Evolutionary conservation across 2,888 invertebrate genomes (phyloP).

Genomic region (Euzetes globulus): DNA sequence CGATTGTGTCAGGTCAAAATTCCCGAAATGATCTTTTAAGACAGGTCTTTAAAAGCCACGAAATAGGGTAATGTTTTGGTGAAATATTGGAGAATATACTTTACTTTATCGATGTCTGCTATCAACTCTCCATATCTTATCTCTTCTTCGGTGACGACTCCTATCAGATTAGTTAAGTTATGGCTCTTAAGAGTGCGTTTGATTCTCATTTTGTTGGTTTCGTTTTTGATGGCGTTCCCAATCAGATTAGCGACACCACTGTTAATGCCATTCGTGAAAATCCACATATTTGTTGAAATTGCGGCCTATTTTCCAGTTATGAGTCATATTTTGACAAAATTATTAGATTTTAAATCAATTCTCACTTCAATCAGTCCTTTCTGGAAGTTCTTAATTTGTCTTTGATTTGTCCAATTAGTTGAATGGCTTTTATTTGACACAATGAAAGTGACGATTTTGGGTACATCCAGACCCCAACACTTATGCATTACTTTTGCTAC

Average conservation of each 20-base stretch:
- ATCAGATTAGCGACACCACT: constrained; percentile 46
- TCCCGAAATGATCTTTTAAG: no score
- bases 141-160: constrained; percentile 39
- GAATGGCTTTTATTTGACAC: constrained; percentile 41
- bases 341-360: not conserved
- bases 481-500: constrained; percentile 39
- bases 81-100: no score
- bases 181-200: not conserved
- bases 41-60: no score
- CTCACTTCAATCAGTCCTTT: constrained; percentile 41
- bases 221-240: constrained; percentile 46
- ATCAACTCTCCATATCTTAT: constrained; percentile 39
- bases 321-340: not conserved
- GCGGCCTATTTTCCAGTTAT: constrained; percentile 43
- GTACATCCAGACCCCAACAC: constrained; percentile 40
- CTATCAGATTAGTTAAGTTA: constrained; percentile 37
- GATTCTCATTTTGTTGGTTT: constrained; percentile 43
- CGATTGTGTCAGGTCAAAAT: no score
- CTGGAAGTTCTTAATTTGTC: constrained; percentile 41
- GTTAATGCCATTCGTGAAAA: constrained; percentile 46
- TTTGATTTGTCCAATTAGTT: constrained; percentile 39
- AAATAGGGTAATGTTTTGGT: no score
- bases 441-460: constrained; percentile 41
- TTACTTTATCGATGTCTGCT: constrained; percentile 34
- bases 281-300: constrained; percentile 47